These are phyloP conservation scores for Drosophila repletoides DNA, from an alignment of 1,140 invertebrate genomes.

Conservation along the genomic window DNA sequence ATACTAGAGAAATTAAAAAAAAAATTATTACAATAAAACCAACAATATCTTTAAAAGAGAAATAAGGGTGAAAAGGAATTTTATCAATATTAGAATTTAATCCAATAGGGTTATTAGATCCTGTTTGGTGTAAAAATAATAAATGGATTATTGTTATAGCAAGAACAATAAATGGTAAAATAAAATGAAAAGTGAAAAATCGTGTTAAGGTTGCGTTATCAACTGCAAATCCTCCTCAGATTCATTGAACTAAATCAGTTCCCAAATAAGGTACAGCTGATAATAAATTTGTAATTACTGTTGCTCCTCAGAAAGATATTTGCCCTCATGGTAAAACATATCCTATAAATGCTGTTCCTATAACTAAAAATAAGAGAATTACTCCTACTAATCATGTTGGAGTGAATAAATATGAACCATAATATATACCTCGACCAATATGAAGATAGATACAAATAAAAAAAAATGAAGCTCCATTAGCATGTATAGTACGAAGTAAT, in stretches of 20 bases:
- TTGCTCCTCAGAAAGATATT: slow-evolving; percentile 89
- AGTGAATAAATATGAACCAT: too few species aligned
- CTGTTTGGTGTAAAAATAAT: too few species aligned
- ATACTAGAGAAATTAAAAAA: slow-evolving; percentile 82
- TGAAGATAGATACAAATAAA: too few species aligned
- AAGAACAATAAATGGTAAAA: slow-evolving; percentile 87
- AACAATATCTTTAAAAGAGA: slow-evolving; percentile 85
- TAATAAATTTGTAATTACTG: too few species aligned
- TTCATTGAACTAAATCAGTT: slow-evolving; percentile 84
- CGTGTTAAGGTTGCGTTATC: slow-evolving; percentile 87
- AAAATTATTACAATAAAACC: slow-evolving; percentile 84
- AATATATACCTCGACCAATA: too few species aligned
- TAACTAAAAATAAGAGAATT: slow-evolving; percentile 85
- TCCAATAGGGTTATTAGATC: too few species aligned
- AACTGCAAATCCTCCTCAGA: slow-evolving; percentile 88
- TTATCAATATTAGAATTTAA: too few species aligned
- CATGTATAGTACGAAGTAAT: too few species aligned
- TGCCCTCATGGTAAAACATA: slow-evolving; percentile 88
- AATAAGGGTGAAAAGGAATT: too few species aligned
- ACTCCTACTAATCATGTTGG: slow-evolving; percentile 84
- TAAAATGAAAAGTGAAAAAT: slow-evolving; percentile 89
- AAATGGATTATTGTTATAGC: slow-evolving; percentile 85
- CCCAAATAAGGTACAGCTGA: too few species aligned
- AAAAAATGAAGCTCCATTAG: too few species aligned
- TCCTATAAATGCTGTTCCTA: slow-evolving; percentile 87